Percentiles rank a stretch among this genome's conserved stretches.
phyloP scores from a whole-genome alignment of 2,113 vertebrate genomes.

The Orycteropus afer region DNA sequence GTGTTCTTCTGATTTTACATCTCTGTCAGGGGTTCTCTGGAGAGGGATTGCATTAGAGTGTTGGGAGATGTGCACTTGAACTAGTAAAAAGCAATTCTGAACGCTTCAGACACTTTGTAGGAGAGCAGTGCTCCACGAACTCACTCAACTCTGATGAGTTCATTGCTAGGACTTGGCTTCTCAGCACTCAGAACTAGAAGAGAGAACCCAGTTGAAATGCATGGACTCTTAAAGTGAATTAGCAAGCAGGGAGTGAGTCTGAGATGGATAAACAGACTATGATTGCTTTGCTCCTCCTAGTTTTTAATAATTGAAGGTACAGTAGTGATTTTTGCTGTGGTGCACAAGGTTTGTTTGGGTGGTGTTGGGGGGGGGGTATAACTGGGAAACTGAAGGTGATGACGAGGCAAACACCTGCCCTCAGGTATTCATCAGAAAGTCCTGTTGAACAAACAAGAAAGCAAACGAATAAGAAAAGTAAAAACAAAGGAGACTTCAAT shows the following conservation, averaged over 20 bases:
- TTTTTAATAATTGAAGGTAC: neutral
- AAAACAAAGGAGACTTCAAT: too few species aligned
- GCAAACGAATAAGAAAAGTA: neutral
- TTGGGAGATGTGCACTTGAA: neutral
- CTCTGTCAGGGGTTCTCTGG: slow-evolving; percentile 38
- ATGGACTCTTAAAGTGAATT: neutral
- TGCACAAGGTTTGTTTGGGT: neutral
- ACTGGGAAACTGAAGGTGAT: neutral
- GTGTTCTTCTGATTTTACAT: neutral
- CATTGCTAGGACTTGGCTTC: neutral
- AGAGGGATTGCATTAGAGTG: neutral
- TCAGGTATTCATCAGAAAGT: neutral
- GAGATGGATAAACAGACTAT: neutral
- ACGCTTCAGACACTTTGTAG: neutral
- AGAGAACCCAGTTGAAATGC: neutral
- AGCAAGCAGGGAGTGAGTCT: neutral
- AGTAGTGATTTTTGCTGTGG: neutral
- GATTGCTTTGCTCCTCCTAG: neutral
- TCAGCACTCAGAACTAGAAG: neutral
- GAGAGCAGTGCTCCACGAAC: neutral
- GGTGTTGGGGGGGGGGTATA: too few species aligned
- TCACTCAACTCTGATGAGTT: neutral
- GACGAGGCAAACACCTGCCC: too few species aligned
- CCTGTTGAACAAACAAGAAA: neutral
- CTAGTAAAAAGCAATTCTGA: neutral